Evolutionary conservation across 2,888 invertebrate species (phyloP), one percentile per base, ranked within the genome.

Genomic region (Acrobasis consociella): DNA sequence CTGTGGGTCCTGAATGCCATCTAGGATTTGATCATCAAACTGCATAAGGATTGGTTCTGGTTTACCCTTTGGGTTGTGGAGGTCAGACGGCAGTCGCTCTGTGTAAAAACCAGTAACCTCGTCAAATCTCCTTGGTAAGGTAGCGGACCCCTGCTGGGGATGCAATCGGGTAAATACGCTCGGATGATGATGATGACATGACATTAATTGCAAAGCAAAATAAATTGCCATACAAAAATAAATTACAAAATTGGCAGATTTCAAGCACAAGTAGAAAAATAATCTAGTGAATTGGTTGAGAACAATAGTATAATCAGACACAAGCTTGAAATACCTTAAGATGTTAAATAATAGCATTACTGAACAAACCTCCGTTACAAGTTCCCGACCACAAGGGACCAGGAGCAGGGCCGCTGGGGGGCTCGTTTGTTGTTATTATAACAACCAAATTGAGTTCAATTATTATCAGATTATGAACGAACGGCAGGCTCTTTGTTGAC

Each of bases 401-500:
- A 61, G 67, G 64, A 64, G 64, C 65, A 64, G 62, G 66, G 69
- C 65, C 67, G 60, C 64, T 62, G 16, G 65, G 68, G 67, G 73
- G 71, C 68, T 72, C 72, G 70, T 77, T 76, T 73, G 75, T 75
- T 75, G 77, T 73, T 67, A 71, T 72, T 74, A 77, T 78, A 76
- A 76, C 74, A 75, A 69, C 75, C 72, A 73, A 79, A 79, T 80
- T 78, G 76, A 79, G 77, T 80, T 77, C 78, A 81, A 81, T 78
- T 80, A 77, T 80, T 75, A 80, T 78, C 75, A 79, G 80, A 78
- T 80, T 81, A 78, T 74, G 75, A 76, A 72, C 69, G 74, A 74
- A 74, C 70, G 73, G 76, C 74, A 71, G 73, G 67, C 72, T 70
- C 75, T 75, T 76, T 73, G 74, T 74, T 70, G 69, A 69, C 69